These are phyloP conservation scores for Helicoverpa armigera DNA, from an alignment of 1,140 invertebrate species.

Conservation along the genomic window DNA sequence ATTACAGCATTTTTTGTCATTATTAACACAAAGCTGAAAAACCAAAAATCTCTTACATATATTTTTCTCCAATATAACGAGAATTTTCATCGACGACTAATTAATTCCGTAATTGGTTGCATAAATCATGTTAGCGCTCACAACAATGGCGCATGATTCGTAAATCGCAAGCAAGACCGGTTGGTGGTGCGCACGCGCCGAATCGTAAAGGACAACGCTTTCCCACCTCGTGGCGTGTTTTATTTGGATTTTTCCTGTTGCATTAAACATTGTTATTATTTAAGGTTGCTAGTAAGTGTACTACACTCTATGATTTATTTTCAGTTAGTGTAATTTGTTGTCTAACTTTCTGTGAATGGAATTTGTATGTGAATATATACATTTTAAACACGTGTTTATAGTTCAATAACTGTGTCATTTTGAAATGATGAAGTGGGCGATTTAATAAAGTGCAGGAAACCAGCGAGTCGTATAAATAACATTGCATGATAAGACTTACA, in stretches of 20 bases:
- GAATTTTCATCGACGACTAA: not conserved
- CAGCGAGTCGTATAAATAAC: too few relatives aligned
- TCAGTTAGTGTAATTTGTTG: too few relatives aligned
- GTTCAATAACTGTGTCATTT: too few relatives aligned
- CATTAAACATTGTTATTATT: not conserved
- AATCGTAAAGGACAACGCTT: constrained; percentile 34
- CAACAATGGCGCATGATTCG: constrained; percentile 1
- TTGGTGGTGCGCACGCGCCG: constrained; percentile 11
- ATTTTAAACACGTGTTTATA: too few relatives aligned
- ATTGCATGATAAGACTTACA: too few relatives aligned
- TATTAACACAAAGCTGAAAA: too few relatives aligned
- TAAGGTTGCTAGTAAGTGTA: not conserved
- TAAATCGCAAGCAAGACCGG: constrained; percentile 16
- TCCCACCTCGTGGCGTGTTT: constrained; percentile 20
- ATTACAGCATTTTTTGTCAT: too few relatives aligned
- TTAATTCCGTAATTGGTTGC: constrained; percentile 7
- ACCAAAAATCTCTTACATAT: too few relatives aligned
- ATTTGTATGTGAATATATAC: too few relatives aligned
- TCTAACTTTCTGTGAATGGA: too few relatives aligned
- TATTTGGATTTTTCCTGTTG: constrained; percentile 24
- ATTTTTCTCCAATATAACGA: not conserved
- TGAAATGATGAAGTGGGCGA: not conserved
- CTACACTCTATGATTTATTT: too few relatives aligned
- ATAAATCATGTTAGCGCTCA: not conserved
- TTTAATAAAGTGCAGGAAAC: not conserved